Percentiles rank a stretch among this genome's conserved stretches.
Conservation (phyloP, 1,140 invertebrate species). For the Drosophila miranda region DNA sequence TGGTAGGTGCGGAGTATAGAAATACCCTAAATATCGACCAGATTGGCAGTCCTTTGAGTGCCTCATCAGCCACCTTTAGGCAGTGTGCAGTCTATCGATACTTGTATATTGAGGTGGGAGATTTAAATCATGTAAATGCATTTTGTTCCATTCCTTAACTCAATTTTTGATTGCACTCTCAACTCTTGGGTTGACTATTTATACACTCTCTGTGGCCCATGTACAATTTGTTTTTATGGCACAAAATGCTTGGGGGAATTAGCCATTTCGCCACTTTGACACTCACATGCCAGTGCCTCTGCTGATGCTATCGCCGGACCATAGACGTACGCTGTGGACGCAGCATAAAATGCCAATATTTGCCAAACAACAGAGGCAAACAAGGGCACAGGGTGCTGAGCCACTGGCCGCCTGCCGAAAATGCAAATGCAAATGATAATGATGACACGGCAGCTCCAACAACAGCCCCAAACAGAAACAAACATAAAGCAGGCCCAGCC, state of each 20-base stretch:
- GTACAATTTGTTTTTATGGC: conserved; percentile 24
- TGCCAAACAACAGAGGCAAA: conserved; percentile 23
- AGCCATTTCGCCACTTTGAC: neutral
- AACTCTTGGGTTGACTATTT: neutral
- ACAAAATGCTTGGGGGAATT: neutral
- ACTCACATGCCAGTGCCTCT: neutral
- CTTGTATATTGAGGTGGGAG: too few relatives aligned
- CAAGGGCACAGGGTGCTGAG: too few relatives aligned
- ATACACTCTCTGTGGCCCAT: neutral
- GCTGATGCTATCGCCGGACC: conserved; percentile 19
- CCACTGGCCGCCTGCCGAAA: conserved; percentile 31
- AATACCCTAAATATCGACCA: too few relatives aligned
- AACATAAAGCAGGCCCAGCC: conserved; percentile 12
- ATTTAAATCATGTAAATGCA: too few relatives aligned
- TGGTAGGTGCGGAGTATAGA: too few relatives aligned
- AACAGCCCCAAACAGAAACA: conserved; percentile 5
- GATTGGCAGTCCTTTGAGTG: too few relatives aligned
- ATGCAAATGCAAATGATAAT: conserved; percentile 76
- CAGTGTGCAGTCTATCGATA: too few relatives aligned
- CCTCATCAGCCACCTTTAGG: too few relatives aligned
- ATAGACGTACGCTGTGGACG: conserved; percentile 10
- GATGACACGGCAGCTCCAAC: conserved; percentile 45
- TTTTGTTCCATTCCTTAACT: too few relatives aligned
- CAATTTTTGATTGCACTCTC: too few relatives aligned
- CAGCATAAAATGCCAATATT: conserved; percentile 48